These are phyloP conservation scores for Passer domesticus DNA, from an alignment of 2,113 vertebrate species.

Conservation along the genomic window DNA sequence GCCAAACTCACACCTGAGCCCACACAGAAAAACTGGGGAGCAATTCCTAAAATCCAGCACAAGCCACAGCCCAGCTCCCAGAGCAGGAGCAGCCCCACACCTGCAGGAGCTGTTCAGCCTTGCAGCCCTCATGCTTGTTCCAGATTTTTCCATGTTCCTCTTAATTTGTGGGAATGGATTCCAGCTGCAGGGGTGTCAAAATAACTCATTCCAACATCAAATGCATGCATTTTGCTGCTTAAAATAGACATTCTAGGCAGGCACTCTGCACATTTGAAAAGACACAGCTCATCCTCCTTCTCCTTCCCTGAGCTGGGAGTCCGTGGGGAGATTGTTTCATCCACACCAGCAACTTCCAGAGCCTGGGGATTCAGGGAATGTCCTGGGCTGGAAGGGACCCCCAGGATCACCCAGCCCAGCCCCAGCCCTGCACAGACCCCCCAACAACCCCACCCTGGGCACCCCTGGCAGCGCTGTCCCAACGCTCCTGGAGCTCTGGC, in stretches of 20 bases:
- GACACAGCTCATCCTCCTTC: not conserved
- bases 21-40: fast-evolving
- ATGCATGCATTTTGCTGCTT: not conserved
- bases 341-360: not conserved
- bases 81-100: not conserved
- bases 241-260: not conserved
- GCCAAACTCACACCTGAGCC: not conserved
- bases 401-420: fast-evolving
- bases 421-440: not conserved
- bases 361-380: not conserved
- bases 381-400: not conserved
- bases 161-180: not conserved
- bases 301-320: not conserved
- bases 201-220: not conserved
- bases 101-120: not conserved
- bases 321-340: not conserved
- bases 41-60: not conserved
- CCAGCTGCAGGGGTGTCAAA: not conserved
- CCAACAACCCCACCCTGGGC: not conserved
- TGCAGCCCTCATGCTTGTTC: fast-evolving
- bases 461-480: not conserved
- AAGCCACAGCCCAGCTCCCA: not conserved
- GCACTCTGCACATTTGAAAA: not conserved
- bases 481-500: not conserved
- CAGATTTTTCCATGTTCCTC: not conserved